Percentiles rank a stretch among this genome's conserved stretches.
Evolutionary conservation across 2,113 vertebrate species (phyloP).

Genomic region (Oriolus oriolus): DNA sequence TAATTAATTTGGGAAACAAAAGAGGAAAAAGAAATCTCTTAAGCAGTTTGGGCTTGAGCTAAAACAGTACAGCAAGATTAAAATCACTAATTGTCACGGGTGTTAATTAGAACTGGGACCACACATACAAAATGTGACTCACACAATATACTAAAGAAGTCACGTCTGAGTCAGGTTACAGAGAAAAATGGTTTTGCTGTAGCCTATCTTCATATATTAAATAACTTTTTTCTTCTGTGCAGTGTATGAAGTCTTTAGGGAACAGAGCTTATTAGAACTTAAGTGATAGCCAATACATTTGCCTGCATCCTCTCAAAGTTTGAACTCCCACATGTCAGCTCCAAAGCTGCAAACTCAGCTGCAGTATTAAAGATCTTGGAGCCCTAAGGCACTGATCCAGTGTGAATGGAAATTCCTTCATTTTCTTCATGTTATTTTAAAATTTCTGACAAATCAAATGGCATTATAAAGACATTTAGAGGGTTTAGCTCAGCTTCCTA

Average conservation of each 20-base stretch:
- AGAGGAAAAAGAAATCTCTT: background rate
- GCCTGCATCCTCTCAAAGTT: background rate
- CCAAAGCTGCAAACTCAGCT: background rate
- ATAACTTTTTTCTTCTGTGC: background rate
- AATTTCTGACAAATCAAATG: background rate
- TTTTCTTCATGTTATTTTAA: background rate
- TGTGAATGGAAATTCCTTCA: background rate
- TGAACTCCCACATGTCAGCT: background rate
- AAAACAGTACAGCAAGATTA: constrained; percentile 20
- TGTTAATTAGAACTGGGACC: constrained; percentile 46
- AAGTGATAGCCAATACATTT: background rate
- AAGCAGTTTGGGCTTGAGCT: background rate
- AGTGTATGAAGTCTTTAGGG: background rate
- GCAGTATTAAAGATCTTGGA: background rate
- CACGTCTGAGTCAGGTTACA: background rate
- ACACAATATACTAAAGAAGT: background rate
- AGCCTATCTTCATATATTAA: background rate
- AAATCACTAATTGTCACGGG: background rate
- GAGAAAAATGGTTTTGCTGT: background rate
- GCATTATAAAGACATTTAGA: background rate
- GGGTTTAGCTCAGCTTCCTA: background rate
- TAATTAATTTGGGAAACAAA: constrained; percentile 22
- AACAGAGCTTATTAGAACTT: background rate
- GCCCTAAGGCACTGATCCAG: background rate
- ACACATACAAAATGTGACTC: background rate